Percentiles rank a stretch among this genome's conserved stretches.
phyloP scores from a whole-genome alignment of 1,140 invertebrate species.

The Chrysoperla carnea region DNA sequence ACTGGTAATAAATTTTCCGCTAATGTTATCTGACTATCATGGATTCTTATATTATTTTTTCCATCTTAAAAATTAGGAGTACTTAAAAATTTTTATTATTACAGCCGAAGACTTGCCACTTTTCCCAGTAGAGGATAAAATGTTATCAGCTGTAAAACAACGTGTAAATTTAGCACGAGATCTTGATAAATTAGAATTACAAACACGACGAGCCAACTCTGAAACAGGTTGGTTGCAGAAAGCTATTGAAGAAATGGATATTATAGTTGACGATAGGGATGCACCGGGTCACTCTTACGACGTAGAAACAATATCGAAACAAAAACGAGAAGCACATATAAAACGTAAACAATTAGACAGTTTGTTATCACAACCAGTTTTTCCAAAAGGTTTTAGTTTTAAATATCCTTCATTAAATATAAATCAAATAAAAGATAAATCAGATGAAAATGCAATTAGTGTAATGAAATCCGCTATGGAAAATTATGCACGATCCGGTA shows the following conservation, averaged over 20 bases:
- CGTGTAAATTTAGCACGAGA: constrained; percentile 59
- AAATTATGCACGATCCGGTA: background rate
- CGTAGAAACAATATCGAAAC: constrained; percentile 17
- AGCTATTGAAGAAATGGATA: constrained; percentile 70
- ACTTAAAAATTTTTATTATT: constrained; percentile 8
- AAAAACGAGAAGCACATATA: constrained; percentile 23
- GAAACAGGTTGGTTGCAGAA: constrained; percentile 69
- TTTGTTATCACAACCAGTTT: constrained; percentile 40
- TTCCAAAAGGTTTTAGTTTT: constrained; percentile 47
- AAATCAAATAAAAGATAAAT: constrained; percentile 4
- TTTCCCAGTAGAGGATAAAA: constrained; percentile 59
- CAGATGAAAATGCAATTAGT: constrained; percentile 29
- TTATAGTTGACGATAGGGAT: constrained; percentile 56
- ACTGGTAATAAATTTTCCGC: too few species aligned
- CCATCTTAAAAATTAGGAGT: constrained; percentile 1
- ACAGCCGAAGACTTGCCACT: constrained; percentile 61
- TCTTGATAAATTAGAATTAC: constrained; percentile 59
- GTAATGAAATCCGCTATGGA: constrained; percentile 33
- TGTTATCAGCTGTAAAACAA: constrained; percentile 45
- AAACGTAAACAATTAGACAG: constrained; percentile 35
- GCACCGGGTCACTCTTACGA: constrained; percentile 13
- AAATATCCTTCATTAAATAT: constrained; percentile 39
- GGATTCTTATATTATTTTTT: too few species aligned
- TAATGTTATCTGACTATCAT: too few species aligned
- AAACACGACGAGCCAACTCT: constrained; percentile 41